Evolutionary conservation across 2,797 vertebrate genomes (phyloP).

Genomic region (Myripristis jacobus): DNA sequence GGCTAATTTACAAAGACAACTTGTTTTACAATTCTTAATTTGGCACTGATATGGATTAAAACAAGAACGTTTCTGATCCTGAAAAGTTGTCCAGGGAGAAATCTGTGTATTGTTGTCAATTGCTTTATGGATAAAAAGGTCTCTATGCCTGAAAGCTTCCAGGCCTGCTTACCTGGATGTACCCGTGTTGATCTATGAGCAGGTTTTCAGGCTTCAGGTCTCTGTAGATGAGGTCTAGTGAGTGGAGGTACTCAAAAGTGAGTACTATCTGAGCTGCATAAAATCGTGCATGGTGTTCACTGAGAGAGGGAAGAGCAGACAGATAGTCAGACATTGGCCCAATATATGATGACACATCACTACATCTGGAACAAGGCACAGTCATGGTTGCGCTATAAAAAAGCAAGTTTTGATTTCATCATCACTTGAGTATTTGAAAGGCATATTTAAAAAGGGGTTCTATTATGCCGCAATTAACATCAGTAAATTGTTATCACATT

Average conservation of each 20-base stretch:
- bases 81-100: too few species aligned
- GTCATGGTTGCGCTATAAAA: neutral
- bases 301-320: constrained; percentile 61
- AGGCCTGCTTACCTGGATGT: constrained; percentile 91
- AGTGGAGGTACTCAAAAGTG: constrained; percentile 99
- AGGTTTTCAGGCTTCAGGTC: constrained; percentile 99
- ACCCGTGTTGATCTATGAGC: constrained; percentile 99
- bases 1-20: neutral
- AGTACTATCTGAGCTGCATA: constrained; percentile 99
- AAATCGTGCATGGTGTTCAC: constrained; percentile 98
- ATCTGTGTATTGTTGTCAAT: too few species aligned
- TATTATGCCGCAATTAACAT: too few species aligned
- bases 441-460: too few species aligned
- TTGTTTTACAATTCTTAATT: constrained; percentile 6
- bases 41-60: neutral
- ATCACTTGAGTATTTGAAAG: too few species aligned
- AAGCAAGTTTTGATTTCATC: too few species aligned
- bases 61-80: too few species aligned
- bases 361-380: neutral
- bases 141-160: too few species aligned
- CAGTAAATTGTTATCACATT: too few species aligned
- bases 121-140: too few species aligned
- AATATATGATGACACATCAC: neutral
- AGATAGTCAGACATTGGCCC: constrained; percentile 17
- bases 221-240: constrained; percentile 99